phyloP scores from a whole-genome alignment of 2,888 invertebrate genomes.

The Agelastica alni region DNA sequence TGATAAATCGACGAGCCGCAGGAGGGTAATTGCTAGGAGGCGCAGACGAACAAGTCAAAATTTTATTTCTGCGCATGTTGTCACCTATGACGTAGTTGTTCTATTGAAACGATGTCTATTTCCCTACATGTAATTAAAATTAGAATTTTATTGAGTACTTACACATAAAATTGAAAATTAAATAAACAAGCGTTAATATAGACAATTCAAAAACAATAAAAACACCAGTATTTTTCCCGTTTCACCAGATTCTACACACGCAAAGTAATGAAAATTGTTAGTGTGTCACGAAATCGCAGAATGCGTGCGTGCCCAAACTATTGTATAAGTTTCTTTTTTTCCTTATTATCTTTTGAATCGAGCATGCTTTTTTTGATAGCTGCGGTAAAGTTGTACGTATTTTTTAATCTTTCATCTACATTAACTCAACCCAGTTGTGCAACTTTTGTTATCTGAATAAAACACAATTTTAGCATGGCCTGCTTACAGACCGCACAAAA shows the following conservation, averaged over 20 bases:
- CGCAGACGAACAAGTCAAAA: too few relatives aligned
- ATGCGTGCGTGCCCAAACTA: conserved; percentile 26
- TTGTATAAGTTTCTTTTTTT: conserved; percentile 23
- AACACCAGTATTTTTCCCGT: conserved; percentile 16
- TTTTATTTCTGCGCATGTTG: too few relatives aligned
- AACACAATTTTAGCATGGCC: not conserved
- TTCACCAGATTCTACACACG: conserved; percentile 21
- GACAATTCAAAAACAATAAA: conserved; percentile 17
- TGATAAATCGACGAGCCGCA: too few relatives aligned
- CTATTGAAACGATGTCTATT: too few relatives aligned
- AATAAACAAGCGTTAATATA: conserved; percentile 6
- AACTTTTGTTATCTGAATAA: conserved; percentile 2
- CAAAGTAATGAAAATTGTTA: conserved; percentile 25
- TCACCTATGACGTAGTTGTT: too few relatives aligned
- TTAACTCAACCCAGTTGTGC: conserved; percentile 9
- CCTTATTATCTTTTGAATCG: conserved; percentile 17
- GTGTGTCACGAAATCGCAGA: conserved; percentile 29
- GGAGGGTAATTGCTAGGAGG: too few relatives aligned
- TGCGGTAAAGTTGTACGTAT: conserved; percentile 19
- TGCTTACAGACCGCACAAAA: too few relatives aligned
- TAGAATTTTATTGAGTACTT: too few relatives aligned
- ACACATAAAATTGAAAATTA: not conserved
- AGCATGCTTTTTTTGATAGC: conserved; percentile 24
- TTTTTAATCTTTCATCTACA: conserved; percentile 21
- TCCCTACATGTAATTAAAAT: too few relatives aligned